Evolutionary conservation across 1,140 invertebrate genomes (phyloP), one percentile per base, ranked within the genome.

Genomic region (Zaprionus capensis): DNA sequence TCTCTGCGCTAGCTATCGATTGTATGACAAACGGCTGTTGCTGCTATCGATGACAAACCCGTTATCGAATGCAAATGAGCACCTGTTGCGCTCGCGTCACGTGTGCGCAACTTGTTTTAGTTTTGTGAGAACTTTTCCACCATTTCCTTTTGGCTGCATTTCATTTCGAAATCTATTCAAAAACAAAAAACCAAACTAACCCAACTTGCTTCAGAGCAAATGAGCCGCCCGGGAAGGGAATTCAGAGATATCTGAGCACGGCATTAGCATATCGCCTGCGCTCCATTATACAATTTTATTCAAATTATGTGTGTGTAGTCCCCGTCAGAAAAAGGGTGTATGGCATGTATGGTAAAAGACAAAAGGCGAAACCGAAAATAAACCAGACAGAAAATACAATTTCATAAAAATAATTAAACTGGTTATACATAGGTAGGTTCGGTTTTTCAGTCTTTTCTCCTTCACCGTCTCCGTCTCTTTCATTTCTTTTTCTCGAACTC

Each of bases 351-450:
- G 7, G 66, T 62, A 58, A 64, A 64, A 71, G 58, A 65, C 57
- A 75, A 58, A 68, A 68, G 56, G 31, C 17, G 34, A 66, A 70
- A n/a, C 41, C 34, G 61, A 57, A 70, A 66, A 41, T 31, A 67
- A 63, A 67, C 17, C 36, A 36, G 64, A 63, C 63, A 49, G 68
- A 62, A 77, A 62, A 78, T 78, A 81, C 69, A 87, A 87, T 85
- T 90, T 90, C 78, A 88, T 75, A 80, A 81, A 85, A 90, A 88
- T 85, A 88, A 90, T 88, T 88, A 82, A 91, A 88, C 85, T 85
- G 85, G 85, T 88, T 88, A 90, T 90, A 46, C 41, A 46, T 46
- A 17, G 41, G 41, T 46, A 46, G 41, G n/a, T 46, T 17, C n/a
- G 41, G 24, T 26, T 17, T 41, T n/a, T 78, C 78, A 76, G 71